phyloP scores from a whole-genome alignment of 1,140 invertebrate genomes.

The Hylaeus volcanicus region DNA sequence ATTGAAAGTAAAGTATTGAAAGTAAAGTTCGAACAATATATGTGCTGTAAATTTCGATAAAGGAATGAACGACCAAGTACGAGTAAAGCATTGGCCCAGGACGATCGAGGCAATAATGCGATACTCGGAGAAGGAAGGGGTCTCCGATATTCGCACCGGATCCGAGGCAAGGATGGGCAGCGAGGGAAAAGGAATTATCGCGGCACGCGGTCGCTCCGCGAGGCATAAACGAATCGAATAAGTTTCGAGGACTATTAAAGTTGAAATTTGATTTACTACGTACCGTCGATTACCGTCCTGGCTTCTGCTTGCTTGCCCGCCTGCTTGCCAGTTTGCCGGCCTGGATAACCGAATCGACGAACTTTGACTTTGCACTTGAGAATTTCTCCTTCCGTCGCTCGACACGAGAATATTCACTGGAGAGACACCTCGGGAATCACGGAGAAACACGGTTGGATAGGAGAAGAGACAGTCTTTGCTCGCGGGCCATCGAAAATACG shows the following conservation, averaged over 20 bases:
- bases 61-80: neutral
- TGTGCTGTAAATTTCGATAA: too few relatives aligned
- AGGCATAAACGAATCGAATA: constrained; percentile 68
- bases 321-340: constrained; percentile 21
- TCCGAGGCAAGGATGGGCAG: neutral
- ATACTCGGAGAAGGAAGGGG: neutral
- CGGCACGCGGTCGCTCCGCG: constrained; percentile 40
- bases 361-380: constrained; percentile 36
- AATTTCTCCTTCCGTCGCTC: constrained; percentile 9
- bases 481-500: too few relatives aligned
- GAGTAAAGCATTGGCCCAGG: neutral
- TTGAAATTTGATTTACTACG: constrained; percentile 67
- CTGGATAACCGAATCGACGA: constrained; percentile 57
- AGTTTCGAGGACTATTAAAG: constrained; percentile 70
- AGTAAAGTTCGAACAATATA: too few relatives aligned
- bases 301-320: constrained; percentile 36
- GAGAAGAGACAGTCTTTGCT: too few relatives aligned
- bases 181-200: constrained; percentile 53
- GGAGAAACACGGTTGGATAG: too few relatives aligned
- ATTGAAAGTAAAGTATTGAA: too few relatives aligned
- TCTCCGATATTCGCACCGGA: neutral
- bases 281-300: constrained; percentile 50
- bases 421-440: neutral
- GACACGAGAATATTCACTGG: constrained; percentile 9
- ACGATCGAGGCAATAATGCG: too few relatives aligned